Conservation (phyloP, 2,797 vertebrate genomes). For the Semaprochilodus insignis region DNA sequence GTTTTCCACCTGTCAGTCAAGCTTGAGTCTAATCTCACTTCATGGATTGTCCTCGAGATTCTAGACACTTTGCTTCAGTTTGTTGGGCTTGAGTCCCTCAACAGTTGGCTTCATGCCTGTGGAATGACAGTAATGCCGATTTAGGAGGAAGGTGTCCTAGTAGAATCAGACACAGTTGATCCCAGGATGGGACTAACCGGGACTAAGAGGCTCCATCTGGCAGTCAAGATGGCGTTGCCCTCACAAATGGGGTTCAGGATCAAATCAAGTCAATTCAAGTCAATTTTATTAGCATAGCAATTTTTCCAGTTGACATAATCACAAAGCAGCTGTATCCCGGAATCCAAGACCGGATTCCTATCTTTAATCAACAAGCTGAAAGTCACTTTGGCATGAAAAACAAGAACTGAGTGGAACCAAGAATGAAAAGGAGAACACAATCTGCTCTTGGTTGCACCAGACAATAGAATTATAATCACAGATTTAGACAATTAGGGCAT, state of each 20-base stretch:
- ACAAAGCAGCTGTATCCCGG: not conserved
- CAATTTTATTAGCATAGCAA: not conserved
- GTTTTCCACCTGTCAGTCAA: conserved; percentile 13
- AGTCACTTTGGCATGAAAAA: not conserved
- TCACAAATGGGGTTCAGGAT: not conserved
- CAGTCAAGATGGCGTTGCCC: not conserved
- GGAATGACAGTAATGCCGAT: conserved; percentile 28
- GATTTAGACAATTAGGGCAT: not conserved
- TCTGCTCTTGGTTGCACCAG: too few species aligned
- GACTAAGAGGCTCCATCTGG: conserved; percentile 5
- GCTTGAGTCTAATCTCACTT: conserved; percentile 27
- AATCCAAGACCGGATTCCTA: not conserved
- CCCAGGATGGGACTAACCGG: conserved; percentile 21
- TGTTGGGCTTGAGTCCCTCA: conserved; percentile 20
- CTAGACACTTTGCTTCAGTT: conserved; percentile 18
- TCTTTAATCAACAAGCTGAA: not conserved
- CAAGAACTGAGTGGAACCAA: not conserved
- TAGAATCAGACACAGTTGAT: conserved; percentile 33
- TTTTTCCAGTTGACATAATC: not conserved
- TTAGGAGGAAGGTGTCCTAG: conserved; percentile 9
- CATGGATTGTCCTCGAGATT: conserved; percentile 17
- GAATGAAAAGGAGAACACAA: not conserved
- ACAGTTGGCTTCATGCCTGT: conserved; percentile 42
- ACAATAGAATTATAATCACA: too few species aligned
- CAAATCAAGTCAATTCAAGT: not conserved